phyloP scores from a whole-genome alignment of 2,888 invertebrate species.

The Acrobasis suavella region DNA sequence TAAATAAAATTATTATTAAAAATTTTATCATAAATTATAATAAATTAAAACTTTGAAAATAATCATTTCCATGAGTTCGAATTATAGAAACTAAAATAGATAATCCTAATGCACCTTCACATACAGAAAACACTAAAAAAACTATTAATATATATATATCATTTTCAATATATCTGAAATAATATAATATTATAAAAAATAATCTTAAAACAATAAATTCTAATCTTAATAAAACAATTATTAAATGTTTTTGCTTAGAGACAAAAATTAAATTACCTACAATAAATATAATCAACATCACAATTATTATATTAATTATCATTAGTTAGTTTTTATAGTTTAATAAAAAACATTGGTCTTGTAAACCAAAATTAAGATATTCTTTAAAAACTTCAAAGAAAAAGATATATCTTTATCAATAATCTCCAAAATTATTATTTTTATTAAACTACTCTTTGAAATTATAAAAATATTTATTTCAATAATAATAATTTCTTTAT shows the following conservation, averaged over 20 bases:
- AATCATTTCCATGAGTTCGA: too few relatives aligned
- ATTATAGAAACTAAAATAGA: too few relatives aligned
- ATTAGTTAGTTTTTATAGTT: constrained; percentile 86
- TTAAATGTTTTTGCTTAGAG: constrained; percentile 82
- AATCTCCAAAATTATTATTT: constrained; percentile 88
- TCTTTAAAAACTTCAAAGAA: constrained; percentile 84
- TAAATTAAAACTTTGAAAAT: constrained; percentile 82
- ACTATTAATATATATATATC: constrained; percentile 82
- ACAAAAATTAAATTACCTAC: too few relatives aligned
- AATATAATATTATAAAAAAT: constrained; percentile 76
- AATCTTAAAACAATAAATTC: constrained; percentile 83
- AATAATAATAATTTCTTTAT: constrained; percentile 57
- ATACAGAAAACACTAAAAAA: constrained; percentile 84
- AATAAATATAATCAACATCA: constrained; percentile 75
- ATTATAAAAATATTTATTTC: constrained; percentile 62
- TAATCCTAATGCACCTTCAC: constrained; percentile 85
- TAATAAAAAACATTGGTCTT: constrained; percentile 86
- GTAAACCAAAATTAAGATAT: constrained; percentile 84
- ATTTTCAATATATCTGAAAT: constrained; percentile 69
- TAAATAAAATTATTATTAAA: constrained; percentile 69
- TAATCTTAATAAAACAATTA: constrained; percentile 82
- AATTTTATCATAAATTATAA: constrained; percentile 82
- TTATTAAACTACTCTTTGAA: constrained; percentile 84
- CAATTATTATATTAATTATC: constrained; percentile 67
- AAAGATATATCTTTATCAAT: constrained; percentile 80